Base-by-base conservation (phyloP, 2,113 vertebrate genomes). In the Hiodon tergisus region DNA sequence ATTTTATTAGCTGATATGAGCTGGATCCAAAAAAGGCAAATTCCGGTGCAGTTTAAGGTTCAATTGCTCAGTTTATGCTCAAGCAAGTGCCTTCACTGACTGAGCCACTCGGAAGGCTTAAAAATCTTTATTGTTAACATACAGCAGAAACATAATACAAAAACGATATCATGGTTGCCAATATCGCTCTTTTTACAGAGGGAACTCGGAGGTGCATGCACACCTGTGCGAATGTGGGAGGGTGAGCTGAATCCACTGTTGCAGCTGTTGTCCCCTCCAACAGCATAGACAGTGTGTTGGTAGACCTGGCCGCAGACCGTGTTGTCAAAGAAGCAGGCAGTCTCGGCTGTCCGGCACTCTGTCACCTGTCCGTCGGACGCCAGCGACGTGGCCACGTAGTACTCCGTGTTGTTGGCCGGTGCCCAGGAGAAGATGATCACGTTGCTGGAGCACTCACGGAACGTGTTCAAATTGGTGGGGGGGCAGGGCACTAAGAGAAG, bases 251-350 rank as follows among this genome's bases (percentile, higher is more conserved):
- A 11, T 7, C 78, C 80, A 3, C 84, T 90, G 73, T 87, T 76
- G 48, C 88, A 91, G 2, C 13, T 78, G 1, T 2, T 31, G 31
- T 31, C 31, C 31, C 71, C 8, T 69, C 73, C 87, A 65, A 85
- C 78, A 0, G 90, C 84, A 9, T 81, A 85, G 59, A 93, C 88
- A 0, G 16, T 85, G 84, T 83, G 90, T 0, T 8, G 80, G 82
- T 91, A 93, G 16, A 14, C 69, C 31, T 79, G 80, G 13, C 91
- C 90, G 10, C 92, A 93, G 14, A 4, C 62, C 0, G 76, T 76
- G 8, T 88, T 74, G 1, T 89, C 87, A 78, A 92, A 93, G 83
- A 61, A 86, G 80, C 92, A 93, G 54, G 0, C n/a, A 2, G 9
- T 83, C 9, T 84, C 87, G 17, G 7, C 0, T 2, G 90, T 92